Conservation (phyloP, 2,797 vertebrate species). For the Pseudochirops corinnae region DNA sequence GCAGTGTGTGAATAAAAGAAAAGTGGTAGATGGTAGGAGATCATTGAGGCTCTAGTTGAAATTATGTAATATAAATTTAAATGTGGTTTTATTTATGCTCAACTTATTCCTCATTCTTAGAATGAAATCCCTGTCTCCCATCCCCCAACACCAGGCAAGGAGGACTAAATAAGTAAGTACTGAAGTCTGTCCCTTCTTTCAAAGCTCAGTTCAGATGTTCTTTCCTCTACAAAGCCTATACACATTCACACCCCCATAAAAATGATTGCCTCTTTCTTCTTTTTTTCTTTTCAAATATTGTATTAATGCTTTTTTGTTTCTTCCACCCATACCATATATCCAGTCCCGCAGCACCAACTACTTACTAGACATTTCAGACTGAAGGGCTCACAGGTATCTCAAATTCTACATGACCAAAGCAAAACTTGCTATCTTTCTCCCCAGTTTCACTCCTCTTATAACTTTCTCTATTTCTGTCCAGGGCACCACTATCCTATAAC, state of each 20-base stretch:
- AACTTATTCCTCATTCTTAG: background rate
- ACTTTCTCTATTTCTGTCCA: background rate
- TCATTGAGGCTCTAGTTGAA: background rate
- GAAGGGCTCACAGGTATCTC: background rate
- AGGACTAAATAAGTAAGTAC: background rate
- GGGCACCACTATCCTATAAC: background rate
- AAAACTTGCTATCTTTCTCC: background rate
- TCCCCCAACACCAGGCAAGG: background rate
- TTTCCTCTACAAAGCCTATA: background rate
- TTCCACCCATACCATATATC: no score
- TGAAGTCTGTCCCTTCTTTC: background rate
- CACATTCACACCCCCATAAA: background rate
- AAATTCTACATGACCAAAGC: background rate
- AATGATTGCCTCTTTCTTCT: background rate
- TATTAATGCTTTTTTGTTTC: background rate
- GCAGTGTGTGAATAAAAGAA: background rate
- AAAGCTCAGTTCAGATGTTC: background rate
- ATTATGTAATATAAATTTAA: background rate
- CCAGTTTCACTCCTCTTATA: background rate
- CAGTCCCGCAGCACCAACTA: background rate
- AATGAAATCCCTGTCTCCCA: background rate
- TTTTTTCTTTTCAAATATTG: background rate
- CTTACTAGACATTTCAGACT: background rate
- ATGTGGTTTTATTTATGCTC: background rate
- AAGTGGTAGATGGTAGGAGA: background rate